These are phyloP conservation scores for Scyliorhinus canicula DNA, from an alignment of 2,797 vertebrate species.

Conservation along the genomic window DNA sequence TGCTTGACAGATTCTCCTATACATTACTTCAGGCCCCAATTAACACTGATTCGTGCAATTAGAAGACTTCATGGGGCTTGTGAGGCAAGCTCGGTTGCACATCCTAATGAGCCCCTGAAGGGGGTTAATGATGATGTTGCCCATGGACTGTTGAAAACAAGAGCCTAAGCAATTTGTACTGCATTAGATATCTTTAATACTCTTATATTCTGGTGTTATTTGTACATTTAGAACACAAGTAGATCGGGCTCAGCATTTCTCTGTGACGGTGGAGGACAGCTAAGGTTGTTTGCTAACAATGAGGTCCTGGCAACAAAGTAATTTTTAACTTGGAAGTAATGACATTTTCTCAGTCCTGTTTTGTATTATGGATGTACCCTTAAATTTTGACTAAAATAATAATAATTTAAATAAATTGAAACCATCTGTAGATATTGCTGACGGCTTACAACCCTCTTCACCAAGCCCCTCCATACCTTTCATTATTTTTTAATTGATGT, in stretches of 20 bases:
- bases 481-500: no score
- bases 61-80: conserved; percentile 40
- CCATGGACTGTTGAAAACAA: conserved; percentile 39
- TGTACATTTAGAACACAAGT: not conserved
- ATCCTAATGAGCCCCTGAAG: conserved; percentile 44
- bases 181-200: conserved; percentile 10
- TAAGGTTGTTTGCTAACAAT: not conserved
- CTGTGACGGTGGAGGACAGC: not conserved
- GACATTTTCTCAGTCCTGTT: not conserved
- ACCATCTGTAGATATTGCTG: not conserved
- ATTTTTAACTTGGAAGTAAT: not conserved
- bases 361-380: not conserved
- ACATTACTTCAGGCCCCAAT: conserved; percentile 41
- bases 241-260: not conserved
- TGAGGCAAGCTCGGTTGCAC: conserved; percentile 40
- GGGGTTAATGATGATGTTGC: conserved; percentile 35
- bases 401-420: conserved; percentile 5
- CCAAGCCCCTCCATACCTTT: not conserved
- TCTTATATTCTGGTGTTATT: not conserved
- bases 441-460: not conserved
- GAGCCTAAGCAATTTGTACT: conserved; percentile 28
- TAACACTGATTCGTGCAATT: conserved; percentile 45
- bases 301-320: not conserved
- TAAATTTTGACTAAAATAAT: not conserved
- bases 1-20: conserved; percentile 40